Conservation (phyloP, 2,797 vertebrate species). For the Phataginus tetradactyla region DNA sequence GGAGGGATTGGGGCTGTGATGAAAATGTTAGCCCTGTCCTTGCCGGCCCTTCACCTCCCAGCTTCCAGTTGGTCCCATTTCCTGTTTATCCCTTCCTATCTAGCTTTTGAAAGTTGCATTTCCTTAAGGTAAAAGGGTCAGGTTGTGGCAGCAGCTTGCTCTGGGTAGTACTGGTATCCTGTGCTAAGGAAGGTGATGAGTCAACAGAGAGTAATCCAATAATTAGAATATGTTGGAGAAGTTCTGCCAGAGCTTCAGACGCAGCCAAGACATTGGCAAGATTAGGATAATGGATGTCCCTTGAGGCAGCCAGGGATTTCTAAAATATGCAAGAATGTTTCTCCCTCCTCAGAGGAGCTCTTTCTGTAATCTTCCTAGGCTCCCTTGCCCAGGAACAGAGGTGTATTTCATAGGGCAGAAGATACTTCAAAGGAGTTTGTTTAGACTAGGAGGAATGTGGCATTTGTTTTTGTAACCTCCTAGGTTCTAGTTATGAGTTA, state of each 20-base stretch:
- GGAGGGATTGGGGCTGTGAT: not conserved
- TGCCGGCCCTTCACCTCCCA: not conserved
- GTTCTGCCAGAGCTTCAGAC: conserved; percentile 35
- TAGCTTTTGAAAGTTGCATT: not conserved
- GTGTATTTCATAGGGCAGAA: conserved; percentile 50
- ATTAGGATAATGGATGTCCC: not conserved
- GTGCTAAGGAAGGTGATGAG: not conserved
- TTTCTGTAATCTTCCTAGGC: conserved; percentile 47
- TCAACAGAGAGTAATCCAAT: conserved; percentile 49
- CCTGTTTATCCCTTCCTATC: not conserved
- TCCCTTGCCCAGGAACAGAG: conserved; percentile 18
- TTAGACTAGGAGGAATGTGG: conserved; percentile 62
- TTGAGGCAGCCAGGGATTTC: conserved; percentile 32
- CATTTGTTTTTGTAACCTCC: conserved; percentile 73
- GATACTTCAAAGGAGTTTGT: conserved; percentile 70
- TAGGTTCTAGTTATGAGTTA: conserved; percentile 67
- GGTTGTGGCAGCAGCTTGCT: not conserved
- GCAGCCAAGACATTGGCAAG: not conserved
- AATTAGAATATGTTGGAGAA: conserved; percentile 19
- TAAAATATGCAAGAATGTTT: conserved; percentile 50
- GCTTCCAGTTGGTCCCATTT: conserved; percentile 7
- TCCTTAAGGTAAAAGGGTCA: not conserved
- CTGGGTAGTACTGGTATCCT: not conserved
- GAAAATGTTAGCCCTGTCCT: not conserved
- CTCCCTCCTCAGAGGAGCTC: not conserved